These are phyloP conservation scores for Mesitornis unicolor DNA, from an alignment of 2,113 vertebrate genomes.

Conservation along the genomic window DNA sequence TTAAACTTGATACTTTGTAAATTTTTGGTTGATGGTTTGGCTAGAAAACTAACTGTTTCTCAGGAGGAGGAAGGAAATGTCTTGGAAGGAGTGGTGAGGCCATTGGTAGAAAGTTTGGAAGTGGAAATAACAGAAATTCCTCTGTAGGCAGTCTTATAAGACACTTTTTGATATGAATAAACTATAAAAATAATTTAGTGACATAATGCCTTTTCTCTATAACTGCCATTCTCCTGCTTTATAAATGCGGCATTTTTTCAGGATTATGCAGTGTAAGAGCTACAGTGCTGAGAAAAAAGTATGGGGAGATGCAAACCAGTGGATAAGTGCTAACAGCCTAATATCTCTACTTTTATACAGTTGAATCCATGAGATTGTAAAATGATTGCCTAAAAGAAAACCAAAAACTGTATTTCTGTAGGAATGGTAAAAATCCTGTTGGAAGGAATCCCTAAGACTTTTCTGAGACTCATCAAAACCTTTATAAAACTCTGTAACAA, in stretches of 20 bases:
- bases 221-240: background rate
- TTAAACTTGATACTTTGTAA: background rate
- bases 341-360: background rate
- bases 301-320: background rate
- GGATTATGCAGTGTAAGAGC: background rate
- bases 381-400: background rate
- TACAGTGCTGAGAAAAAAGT: background rate
- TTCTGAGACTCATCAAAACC: background rate
- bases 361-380: background rate
- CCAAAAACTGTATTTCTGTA: background rate
- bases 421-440: background rate
- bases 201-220: background rate
- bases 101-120: background rate
- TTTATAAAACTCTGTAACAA: background rate
- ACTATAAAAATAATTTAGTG: background rate
- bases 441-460: background rate
- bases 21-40: background rate
- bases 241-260: background rate
- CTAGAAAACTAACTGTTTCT: background rate
- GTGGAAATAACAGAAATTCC: background rate
- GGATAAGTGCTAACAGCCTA: background rate
- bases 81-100: background rate
- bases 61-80: fast-evolving
- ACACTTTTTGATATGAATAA: too few species aligned
- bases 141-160: background rate